Percentiles rank a stretch among this genome's conserved stretches.
phyloP scores from a whole-genome alignment of 2,797 vertebrate genomes.

The Platyrinchus mystaceus region DNA sequence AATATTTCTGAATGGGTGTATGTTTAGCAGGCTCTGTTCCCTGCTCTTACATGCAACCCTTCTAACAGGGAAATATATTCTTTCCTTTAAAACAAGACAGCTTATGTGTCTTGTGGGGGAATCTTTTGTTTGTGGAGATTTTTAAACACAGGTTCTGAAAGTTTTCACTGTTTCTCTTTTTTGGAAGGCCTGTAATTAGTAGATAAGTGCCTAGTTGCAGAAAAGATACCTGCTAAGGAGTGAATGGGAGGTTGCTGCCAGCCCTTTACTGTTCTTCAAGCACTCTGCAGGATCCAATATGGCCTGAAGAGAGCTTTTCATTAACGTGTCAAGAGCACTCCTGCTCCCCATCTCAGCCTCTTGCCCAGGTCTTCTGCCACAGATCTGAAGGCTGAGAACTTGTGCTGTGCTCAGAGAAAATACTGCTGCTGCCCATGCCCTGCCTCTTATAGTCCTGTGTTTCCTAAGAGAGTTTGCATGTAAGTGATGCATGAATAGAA shows the following conservation, averaged over 20 bases:
- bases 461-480: neutral
- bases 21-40: neutral
- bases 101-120: neutral
- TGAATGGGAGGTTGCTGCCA: neutral
- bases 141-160: neutral
- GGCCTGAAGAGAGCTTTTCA: neutral
- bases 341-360: neutral
- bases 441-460: neutral
- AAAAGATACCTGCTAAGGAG: neutral
- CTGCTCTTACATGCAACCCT: neutral
- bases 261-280: neutral
- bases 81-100: neutral
- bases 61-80: neutral
- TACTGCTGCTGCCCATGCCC: neutral
- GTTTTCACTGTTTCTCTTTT: neutral
- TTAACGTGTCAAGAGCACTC: neutral
- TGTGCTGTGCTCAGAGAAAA: neutral
- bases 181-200: neutral
- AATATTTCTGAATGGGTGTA: neutral
- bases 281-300: too few species aligned
- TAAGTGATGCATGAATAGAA: neutral
- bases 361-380: neutral
- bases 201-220: neutral
- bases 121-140: neutral
- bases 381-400: neutral